These are phyloP conservation scores for Ctenomys sociabilis DNA, from an alignment of 2,113 vertebrate genomes.

Conservation along the genomic window DNA sequence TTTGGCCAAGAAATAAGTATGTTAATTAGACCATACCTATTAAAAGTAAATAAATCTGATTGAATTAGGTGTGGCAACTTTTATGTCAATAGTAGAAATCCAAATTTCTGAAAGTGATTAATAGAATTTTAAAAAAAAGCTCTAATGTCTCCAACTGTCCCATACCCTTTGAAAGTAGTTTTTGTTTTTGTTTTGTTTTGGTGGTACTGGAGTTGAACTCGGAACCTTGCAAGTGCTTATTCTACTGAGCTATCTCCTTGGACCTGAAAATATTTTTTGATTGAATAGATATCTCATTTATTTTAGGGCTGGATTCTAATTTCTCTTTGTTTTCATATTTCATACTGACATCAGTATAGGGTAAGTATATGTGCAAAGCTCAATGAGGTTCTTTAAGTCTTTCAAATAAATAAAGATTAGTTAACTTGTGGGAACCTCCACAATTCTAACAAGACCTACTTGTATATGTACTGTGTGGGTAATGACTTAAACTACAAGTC, in stretches of 20 bases:
- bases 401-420: conserved; percentile 30
- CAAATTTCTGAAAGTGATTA: conserved; percentile 52
- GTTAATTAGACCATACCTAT: conserved; percentile 29
- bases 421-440: background rate
- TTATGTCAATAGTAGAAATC: conserved; percentile 37
- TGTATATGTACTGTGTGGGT: background rate
- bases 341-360: background rate
- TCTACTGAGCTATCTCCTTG: too few species aligned
- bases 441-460: conserved; percentile 31
- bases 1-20: conserved; percentile 9
- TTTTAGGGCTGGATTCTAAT: background rate
- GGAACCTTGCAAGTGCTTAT: too few species aligned
- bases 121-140: background rate
- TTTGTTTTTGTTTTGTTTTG: background rate
- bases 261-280: background rate
- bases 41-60: conserved; percentile 59
- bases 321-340: conserved; percentile 52
- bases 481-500: background rate
- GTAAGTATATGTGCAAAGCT: conserved; percentile 27
- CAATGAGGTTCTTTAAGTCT: background rate
- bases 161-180: background rate
- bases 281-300: conserved; percentile 32
- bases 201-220: too few species aligned
- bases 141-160: background rate
- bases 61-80: background rate